Conservation (phyloP, 2,888 invertebrate genomes). For the Cryptosula pallasiana region DNA sequence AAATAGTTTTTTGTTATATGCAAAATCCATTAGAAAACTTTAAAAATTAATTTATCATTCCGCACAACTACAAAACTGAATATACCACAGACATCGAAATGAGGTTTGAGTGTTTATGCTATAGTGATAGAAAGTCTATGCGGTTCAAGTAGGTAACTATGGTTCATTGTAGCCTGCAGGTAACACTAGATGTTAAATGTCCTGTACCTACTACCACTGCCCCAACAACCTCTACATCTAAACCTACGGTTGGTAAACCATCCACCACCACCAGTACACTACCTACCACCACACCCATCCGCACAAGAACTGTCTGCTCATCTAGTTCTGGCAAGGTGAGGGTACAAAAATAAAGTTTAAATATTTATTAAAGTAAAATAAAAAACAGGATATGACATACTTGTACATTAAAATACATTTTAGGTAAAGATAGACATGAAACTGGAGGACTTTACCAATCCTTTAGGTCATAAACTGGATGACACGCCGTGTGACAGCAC, state of each 20-base stretch:
- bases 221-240: neutral
- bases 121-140: too few species aligned
- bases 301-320: neutral
- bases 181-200: neutral
- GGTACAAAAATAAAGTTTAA: too few species aligned
- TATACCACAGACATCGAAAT: too few species aligned
- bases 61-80: too few species aligned
- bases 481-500: neutral
- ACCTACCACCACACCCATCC: neutral
- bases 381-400: too few species aligned
- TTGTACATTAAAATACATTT: too few species aligned
- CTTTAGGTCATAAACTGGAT: neutral
- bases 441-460: neutral
- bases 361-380: too few species aligned
- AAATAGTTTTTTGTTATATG: too few species aligned
- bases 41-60: too few species aligned
- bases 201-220: neutral
- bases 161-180: neutral
- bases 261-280: neutral
- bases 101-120: too few species aligned
- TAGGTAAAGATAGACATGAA: too few species aligned
- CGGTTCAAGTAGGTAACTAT: neutral
- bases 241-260: neutral
- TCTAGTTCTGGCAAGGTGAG: constrained; percentile 1
- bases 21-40: too few species aligned